Evolutionary conservation across 2,113 vertebrate species (phyloP).

Genomic region (Hiodon tergisus): DNA sequence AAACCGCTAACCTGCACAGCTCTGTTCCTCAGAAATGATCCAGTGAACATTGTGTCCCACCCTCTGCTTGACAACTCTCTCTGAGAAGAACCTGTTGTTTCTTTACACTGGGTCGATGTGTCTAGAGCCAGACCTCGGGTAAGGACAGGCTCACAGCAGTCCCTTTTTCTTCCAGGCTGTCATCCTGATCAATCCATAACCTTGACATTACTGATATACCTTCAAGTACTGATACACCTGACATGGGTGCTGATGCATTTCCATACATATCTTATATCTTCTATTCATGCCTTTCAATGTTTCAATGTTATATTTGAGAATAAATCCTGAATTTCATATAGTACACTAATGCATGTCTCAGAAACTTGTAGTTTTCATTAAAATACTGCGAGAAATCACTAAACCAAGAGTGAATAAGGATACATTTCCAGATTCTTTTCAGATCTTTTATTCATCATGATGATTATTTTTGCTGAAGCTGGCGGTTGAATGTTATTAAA

Average conservation of each 20-base stretch:
- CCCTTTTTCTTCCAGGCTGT: not conserved
- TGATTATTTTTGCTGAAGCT: not conserved
- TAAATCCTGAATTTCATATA: not conserved
- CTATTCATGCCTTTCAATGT: not conserved
- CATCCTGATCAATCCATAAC: not conserved
- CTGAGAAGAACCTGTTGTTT: not conserved
- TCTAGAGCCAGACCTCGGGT: not conserved
- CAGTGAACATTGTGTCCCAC: not conserved
- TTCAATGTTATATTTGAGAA: not conserved
- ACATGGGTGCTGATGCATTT: no score
- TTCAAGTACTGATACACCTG: no score
- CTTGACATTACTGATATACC: no score
- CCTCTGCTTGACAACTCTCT: no score
- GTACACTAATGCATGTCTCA: not conserved
- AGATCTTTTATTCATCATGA: slow-evolving; percentile 2
- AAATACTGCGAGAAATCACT: not conserved
- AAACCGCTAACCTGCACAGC: not conserved
- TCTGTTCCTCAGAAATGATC: not conserved
- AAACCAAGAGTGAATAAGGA: not conserved
- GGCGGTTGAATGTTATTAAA: not conserved
- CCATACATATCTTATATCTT: not conserved
- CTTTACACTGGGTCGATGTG: not conserved
- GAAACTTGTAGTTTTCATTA: not conserved
- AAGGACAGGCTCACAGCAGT: not conserved
- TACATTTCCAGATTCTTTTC: not conserved